Percentiles rank a stretch among this genome's conserved stretches.
phyloP scores from a whole-genome alignment of 2,888 invertebrate genomes.

The Zygaena filipendulae region DNA sequence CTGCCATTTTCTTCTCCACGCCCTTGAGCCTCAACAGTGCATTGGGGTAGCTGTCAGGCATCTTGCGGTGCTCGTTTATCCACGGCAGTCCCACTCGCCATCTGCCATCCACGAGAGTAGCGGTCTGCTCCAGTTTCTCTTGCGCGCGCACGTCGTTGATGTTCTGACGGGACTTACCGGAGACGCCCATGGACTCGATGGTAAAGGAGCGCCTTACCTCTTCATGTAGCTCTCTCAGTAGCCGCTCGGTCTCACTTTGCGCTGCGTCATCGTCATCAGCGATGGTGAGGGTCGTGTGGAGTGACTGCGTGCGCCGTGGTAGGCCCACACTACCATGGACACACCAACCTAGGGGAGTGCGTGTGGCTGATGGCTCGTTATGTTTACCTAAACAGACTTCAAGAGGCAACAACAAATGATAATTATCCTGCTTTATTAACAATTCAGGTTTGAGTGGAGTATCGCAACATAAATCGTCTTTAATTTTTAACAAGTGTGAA shows the following conservation, averaged over 20 bases:
- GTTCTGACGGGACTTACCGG: constrained; percentile 12
- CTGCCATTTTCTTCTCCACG: constrained; percentile 16
- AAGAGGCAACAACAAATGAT: constrained; percentile 18
- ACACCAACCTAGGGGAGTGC: constrained; percentile 18
- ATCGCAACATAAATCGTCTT: constrained; percentile 5
- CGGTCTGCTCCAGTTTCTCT: constrained; percentile 13
- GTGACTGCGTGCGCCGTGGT: background rate
- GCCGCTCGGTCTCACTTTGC: background rate
- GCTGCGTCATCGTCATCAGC: background rate
- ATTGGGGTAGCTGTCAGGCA: constrained; percentile 15
- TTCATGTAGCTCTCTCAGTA: constrained; percentile 6
- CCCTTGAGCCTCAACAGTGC: constrained; percentile 15
- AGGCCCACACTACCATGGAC: constrained; percentile 13
- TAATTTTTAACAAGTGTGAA: constrained; percentile 7
- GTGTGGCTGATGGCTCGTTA: constrained; percentile 17
- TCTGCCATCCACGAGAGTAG: constrained; percentile 10
- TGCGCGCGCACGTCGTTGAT: constrained; percentile 9
- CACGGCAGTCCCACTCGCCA: constrained; percentile 20
- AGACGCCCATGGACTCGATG: constrained; percentile 15
- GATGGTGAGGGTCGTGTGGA: background rate
- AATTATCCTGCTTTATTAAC: constrained; percentile 23
- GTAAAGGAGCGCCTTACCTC: constrained; percentile 11
- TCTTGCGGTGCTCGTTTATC: constrained; percentile 9
- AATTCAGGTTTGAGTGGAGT: constrained; percentile 18
- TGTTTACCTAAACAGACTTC: constrained; percentile 12